Conservation (phyloP, 2,113 vertebrate species). For the Myrmecophaga tridactyla region DNA sequence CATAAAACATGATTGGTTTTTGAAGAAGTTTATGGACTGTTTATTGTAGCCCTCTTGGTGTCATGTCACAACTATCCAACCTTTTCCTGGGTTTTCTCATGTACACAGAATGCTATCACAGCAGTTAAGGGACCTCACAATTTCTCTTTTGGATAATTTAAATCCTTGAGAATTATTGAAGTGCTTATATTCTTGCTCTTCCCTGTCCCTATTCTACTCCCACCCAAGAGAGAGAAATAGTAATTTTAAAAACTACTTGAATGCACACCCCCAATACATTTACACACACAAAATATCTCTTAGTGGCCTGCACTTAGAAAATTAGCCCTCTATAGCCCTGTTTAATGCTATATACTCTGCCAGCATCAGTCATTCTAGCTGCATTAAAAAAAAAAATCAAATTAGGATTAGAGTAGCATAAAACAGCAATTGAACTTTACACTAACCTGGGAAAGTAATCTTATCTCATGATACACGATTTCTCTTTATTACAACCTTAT, state of each 20-base stretch:
- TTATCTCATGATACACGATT: background rate
- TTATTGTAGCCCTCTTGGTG: background rate
- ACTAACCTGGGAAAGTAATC: background rate
- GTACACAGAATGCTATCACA: background rate
- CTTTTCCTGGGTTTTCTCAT: slow-evolving; percentile 14
- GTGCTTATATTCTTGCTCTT: background rate
- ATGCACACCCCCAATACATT: background rate
- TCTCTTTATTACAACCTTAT: background rate
- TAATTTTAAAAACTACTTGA: slow-evolving; percentile 4
- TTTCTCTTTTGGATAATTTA: slow-evolving; percentile 10
- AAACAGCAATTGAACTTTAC: background rate
- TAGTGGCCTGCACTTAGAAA: background rate
- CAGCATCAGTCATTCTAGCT: background rate
- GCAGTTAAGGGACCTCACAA: background rate
- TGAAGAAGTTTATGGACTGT: background rate
- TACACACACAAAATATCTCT: background rate
- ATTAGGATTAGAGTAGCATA: background rate
- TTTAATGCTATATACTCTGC: background rate
- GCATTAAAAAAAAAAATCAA: background rate
- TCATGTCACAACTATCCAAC: rapidly evolving
- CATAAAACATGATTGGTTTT: background rate
- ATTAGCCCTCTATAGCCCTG: background rate
- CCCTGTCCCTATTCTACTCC: background rate
- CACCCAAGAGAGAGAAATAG: background rate
- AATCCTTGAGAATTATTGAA: background rate